phyloP scores from a whole-genome alignment of 2,797 vertebrate species.

The Vipera latastei region DNA sequence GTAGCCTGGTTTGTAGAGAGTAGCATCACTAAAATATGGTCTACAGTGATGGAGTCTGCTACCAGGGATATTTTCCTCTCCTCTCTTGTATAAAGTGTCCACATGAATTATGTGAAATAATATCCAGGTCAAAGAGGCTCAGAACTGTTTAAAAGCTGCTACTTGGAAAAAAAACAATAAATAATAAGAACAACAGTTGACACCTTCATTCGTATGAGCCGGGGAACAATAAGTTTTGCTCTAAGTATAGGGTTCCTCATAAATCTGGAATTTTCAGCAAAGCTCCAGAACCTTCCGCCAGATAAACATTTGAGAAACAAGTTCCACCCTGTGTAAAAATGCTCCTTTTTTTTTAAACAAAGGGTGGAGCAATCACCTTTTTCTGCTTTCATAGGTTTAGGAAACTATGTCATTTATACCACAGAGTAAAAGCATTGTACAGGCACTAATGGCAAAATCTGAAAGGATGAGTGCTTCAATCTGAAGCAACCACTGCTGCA shows the following conservation, averaged over 20 bases:
- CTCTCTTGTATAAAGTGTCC: conserved; percentile 55
- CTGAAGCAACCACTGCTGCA: background rate
- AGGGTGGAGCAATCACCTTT: background rate
- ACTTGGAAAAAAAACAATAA: conserved; percentile 53
- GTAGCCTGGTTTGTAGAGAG: conserved; percentile 51
- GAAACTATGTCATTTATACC: background rate
- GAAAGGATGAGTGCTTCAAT: background rate
- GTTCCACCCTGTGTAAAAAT: background rate
- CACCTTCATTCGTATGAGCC: conserved; percentile 22
- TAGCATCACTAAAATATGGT: conserved; percentile 48
- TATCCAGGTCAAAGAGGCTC: conserved; percentile 38
- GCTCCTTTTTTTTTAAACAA: background rate
- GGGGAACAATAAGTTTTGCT: background rate
- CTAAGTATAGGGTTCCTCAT: background rate
- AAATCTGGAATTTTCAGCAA: background rate
- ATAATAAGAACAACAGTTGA: conserved; percentile 36
- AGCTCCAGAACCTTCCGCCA: background rate
- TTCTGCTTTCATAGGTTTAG: background rate
- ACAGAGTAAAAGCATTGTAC: background rate
- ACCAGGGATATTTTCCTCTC: conserved; percentile 45
- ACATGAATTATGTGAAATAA: conserved; percentile 52
- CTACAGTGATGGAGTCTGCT: conserved; percentile 49
- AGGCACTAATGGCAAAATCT: background rate
- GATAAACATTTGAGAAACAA: background rate
- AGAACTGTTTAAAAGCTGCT: conserved; percentile 36